Conservation (phyloP, 1,140 invertebrate species). For the Neodiprion pinetum region DNA sequence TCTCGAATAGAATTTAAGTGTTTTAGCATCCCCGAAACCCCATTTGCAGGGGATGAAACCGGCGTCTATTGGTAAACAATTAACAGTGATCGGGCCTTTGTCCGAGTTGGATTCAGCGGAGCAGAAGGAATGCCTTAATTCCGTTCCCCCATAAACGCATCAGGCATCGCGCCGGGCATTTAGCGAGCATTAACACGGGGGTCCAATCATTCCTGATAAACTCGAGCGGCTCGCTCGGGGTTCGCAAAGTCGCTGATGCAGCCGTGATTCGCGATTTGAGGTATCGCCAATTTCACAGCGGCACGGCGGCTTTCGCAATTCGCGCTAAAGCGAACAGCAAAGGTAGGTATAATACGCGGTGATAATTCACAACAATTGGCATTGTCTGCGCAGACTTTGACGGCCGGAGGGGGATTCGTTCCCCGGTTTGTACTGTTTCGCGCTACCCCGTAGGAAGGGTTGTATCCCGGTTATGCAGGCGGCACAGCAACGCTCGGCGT, state of each 20-base stretch:
- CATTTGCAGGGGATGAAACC: not conserved
- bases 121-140: not conserved
- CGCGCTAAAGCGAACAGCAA: not conserved
- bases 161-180: not conserved
- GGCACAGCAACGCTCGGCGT: not conserved
- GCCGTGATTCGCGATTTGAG: too few species aligned
- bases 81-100: not conserved
- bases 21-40: too few species aligned
- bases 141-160: not conserved
- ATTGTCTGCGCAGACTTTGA: not conserved
- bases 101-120: not conserved
- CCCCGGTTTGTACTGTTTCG: not conserved
- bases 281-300: too few species aligned
- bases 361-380: conserved; percentile 5
- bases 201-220: not conserved
- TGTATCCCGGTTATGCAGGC: not conserved
- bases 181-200: not conserved
- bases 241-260: not conserved
- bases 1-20: too few species aligned
- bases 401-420: not conserved
- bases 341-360: not conserved
- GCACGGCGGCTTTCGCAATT: not conserved
- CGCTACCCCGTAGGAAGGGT: not conserved
- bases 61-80: not conserved
- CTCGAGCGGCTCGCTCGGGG: not conserved